Evolutionary conservation across 2,113 vertebrate species (phyloP), one percentile per base, ranked within the genome.

Genomic region (Thomomys bottae): DNA sequence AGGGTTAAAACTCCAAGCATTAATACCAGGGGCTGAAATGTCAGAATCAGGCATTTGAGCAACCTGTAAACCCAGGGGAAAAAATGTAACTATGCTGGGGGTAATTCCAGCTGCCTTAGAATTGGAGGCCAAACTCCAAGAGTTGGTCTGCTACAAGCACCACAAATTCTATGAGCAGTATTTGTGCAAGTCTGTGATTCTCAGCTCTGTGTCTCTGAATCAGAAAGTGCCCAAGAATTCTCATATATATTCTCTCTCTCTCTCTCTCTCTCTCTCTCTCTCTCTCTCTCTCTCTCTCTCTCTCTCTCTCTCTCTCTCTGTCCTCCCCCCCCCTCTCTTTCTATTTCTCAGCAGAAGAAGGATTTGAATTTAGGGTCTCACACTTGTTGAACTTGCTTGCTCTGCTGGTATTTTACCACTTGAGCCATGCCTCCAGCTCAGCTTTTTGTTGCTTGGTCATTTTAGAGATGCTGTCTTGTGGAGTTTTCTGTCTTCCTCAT

Each of bases 141-240:
- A 89, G 84, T 76, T 82, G 66, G 66, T 84, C 94, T 95, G 86
- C 34, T 64, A 75, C 82, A 75, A 88, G 45, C 36, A 77, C 18
- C 66, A 95, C 49, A 54, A 17, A 54, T 54, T 17, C 83, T 84
- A 67, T 49, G 57, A 84, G 89, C 36, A 30, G 61, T 66, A 7
- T 70, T 36, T 94, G 61, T 90, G 92, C 86, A 83, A 92, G 54
- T 88, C 93, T 91, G 32, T 63, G 64, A 85, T 97, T 97, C 92
- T 93, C 87, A 88, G 94, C 72, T 79, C 94, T 78, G 67, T 95
- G 94, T 96, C 71, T 89, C 66, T 94, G 87, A 36, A 84, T 96
- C 57, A 84, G 83, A 87, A 81, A 26, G 30, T 49, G 40, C 5
- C 38, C 38, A 30, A 80, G 38, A 73, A 59, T 68, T 84, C n/a